Evolutionary conservation across 2,113 vertebrate genomes (phyloP).

Genomic region (Tauraco erythrolophus): DNA sequence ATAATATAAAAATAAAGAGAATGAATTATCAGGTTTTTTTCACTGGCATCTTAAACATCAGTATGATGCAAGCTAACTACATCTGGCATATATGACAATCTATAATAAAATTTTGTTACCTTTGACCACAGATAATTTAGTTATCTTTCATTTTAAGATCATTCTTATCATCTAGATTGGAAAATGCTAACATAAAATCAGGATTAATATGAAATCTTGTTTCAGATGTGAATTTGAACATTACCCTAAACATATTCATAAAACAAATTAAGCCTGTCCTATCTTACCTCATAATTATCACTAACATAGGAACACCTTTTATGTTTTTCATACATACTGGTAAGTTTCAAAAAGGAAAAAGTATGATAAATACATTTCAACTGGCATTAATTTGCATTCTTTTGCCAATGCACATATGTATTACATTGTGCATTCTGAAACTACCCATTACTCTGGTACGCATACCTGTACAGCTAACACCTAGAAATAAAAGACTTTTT

Average conservation of each 20-base stretch:
- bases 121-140: neutral
- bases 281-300: constrained; percentile 37
- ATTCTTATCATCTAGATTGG: neutral
- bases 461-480: constrained; percentile 42
- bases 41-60: neutral
- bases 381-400: constrained; percentile 81
- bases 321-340: constrained; percentile 72
- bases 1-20: neutral
- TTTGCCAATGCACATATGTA: constrained; percentile 53
- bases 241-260: neutral
- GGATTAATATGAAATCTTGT: neutral
- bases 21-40: neutral
- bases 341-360: constrained; percentile 70
- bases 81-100: neutral
- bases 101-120: neutral
- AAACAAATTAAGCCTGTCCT: constrained; percentile 19
- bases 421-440: constrained; percentile 66
- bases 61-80: neutral
- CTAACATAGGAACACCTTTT: constrained; percentile 79
- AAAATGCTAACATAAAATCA: constrained; percentile 34
- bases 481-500: neutral
- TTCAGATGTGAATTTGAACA: constrained; percentile 6
- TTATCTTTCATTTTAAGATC: neutral
- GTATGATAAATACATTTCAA: constrained; percentile 63
- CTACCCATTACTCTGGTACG: constrained; percentile 60